A percentile compares a stretch with the other conserved stretches of the same genome.
phyloP scores from a whole-genome alignment of 1,140 invertebrate species.

The Drosophila aff. region DNA sequence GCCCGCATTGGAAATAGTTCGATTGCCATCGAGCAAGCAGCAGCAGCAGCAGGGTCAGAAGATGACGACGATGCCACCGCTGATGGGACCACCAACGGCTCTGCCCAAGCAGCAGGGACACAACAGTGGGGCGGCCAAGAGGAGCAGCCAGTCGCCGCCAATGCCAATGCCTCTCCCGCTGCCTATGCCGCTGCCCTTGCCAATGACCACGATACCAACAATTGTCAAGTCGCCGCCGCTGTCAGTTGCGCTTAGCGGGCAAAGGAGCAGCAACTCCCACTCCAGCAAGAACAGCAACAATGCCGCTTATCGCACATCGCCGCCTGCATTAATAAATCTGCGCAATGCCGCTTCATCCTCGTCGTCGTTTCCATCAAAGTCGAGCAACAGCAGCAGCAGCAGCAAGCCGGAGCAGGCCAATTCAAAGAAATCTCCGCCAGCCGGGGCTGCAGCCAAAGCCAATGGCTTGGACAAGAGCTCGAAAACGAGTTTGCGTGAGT shows the following conservation, averaged over 20 bases:
- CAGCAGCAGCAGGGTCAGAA: slow-evolving; percentile 7
- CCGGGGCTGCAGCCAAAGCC: slow-evolving; percentile 43
- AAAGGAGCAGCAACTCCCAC: slow-evolving; percentile 17
- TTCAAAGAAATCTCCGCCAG: slow-evolving; percentile 58
- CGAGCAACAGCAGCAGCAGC: slow-evolving; percentile 13
- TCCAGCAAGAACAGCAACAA: slow-evolving; percentile 37
- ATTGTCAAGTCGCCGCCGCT: slow-evolving; percentile 73
- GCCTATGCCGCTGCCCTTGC: slow-evolving; percentile 36
- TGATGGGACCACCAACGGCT: slow-evolving; percentile 64
- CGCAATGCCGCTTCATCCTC: slow-evolving; percentile 48
- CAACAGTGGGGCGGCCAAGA: slow-evolving; percentile 16
- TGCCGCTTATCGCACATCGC: slow-evolving; percentile 74
- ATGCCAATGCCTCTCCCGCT: not conserved
- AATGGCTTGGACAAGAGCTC: slow-evolving; percentile 66
- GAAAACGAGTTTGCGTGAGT: slow-evolving; percentile 79
- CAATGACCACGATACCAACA: slow-evolving; percentile 59
- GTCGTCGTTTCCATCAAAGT: slow-evolving; percentile 63
- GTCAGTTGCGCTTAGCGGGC: slow-evolving; percentile 59
- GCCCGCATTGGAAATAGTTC: slow-evolving; percentile 73
- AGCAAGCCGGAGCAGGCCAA: slow-evolving; percentile 34
- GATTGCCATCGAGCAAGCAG: slow-evolving; percentile 45
- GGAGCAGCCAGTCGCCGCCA: slow-evolving; percentile 29
- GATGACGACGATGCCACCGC: slow-evolving; percentile 27
- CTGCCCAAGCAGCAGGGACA: slow-evolving; percentile 39
- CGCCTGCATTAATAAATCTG: slow-evolving; percentile 79